phyloP scores from a whole-genome alignment of 2,113 vertebrate species.

The Ciconia boyciana region DNA sequence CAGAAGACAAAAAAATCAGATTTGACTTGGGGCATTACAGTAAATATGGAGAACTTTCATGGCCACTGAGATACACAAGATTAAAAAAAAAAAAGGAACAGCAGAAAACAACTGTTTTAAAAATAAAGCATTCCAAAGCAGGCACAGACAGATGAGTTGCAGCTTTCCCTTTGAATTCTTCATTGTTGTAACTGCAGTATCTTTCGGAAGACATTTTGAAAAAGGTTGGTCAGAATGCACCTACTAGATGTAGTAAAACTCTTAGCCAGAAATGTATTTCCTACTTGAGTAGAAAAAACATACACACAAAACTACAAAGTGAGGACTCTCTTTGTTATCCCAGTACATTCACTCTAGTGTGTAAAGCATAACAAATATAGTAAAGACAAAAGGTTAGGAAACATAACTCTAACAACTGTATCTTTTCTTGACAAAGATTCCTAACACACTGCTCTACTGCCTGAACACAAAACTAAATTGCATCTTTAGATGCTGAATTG shows the following conservation, averaged over 20 bases:
- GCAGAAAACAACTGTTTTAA: background rate
- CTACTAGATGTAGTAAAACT: background rate
- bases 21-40: background rate
- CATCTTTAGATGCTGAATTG: background rate
- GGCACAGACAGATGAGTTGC: background rate
- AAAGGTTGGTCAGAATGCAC: background rate
- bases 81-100: background rate
- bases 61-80: background rate
- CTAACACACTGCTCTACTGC: background rate
- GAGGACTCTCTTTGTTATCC: background rate
- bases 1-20: background rate
- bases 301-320: background rate
- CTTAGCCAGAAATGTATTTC: background rate
- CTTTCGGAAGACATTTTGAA: background rate
- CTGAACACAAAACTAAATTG: background rate
- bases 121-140: background rate
- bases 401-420: rapidly evolving
- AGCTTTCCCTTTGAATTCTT: background rate
- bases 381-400: background rate
- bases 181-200: background rate
- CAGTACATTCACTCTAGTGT: background rate
- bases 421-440: background rate
- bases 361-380: background rate
- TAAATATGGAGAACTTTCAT: background rate
- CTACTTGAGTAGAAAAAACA: background rate